A percentile compares a stretch with the other conserved stretches of the same genome.
Conservation (phyloP, 2,797 vertebrate species). For the Eospalax fontanierii region DNA sequence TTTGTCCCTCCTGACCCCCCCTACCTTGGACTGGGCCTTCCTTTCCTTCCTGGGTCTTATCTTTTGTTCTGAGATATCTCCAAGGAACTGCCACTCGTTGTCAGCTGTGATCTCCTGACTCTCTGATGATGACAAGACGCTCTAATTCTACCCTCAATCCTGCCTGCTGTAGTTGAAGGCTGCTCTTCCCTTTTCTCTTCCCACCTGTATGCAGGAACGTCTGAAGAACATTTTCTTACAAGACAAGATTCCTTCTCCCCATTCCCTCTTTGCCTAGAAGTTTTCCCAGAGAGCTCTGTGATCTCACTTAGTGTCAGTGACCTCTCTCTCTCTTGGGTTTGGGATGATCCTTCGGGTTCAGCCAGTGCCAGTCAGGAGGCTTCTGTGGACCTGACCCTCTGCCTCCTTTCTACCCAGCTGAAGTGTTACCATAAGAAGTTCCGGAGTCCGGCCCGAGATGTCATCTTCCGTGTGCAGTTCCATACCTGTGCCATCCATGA, state of each 20-base stretch:
- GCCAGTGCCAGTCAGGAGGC: not conserved
- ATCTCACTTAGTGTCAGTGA: not conserved
- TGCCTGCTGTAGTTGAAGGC: not conserved
- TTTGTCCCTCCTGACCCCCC: not conserved
- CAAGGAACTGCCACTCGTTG: not conserved
- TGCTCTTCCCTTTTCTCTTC: not conserved
- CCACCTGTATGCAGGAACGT: not conserved
- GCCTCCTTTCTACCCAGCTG: slow-evolving; percentile 88
- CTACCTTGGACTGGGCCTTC: not conserved
- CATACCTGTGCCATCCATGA: slow-evolving; percentile 98
- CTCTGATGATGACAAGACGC: not conserved
- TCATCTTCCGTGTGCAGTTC: slow-evolving; percentile 98
- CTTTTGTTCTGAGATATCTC: not conserved
- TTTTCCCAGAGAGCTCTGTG: slow-evolving; percentile 57
- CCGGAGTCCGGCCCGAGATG: slow-evolving; percentile 94
- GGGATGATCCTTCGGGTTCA: not conserved
- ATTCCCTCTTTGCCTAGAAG: not conserved
- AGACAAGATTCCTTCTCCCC: not conserved
- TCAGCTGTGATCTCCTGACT: not conserved
- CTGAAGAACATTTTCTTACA: not conserved
- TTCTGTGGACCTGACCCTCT: not conserved
- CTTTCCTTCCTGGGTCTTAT: not conserved
- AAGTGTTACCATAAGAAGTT: slow-evolving; percentile 99
- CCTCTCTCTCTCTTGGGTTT: not conserved
- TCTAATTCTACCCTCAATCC: not conserved